These are phyloP conservation scores for Holacanthella duospinosa DNA, from an alignment of 2,888 invertebrate species.

Conservation along the genomic window DNA sequence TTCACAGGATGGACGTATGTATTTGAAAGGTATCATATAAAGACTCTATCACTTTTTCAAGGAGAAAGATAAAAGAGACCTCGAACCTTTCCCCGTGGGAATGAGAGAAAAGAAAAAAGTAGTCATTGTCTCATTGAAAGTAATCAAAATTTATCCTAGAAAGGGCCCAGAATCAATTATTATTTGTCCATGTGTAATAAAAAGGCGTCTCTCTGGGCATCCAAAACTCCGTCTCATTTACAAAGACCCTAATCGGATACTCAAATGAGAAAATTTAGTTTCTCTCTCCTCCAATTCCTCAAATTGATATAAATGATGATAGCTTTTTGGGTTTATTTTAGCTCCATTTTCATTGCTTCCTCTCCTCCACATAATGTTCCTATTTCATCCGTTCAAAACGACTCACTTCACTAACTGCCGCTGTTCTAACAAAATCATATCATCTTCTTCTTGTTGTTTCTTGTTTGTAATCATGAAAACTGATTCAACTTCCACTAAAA, in stretches of 20 bases:
- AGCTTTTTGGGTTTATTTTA: slow-evolving; percentile 21
- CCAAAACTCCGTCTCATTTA: background rate
- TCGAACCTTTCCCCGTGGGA: background rate
- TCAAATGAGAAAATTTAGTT: background rate
- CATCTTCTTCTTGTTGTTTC: background rate
- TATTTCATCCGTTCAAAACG: no score
- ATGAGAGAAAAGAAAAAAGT: background rate
- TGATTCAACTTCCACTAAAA: background rate
- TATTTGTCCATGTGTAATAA: slow-evolving; percentile 4
- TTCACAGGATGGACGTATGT: no score
- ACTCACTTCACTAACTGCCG: no score
- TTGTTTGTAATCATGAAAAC: background rate
- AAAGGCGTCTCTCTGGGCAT: background rate
- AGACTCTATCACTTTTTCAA: no score
- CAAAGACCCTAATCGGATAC: background rate
- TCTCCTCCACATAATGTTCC: background rate
- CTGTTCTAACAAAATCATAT: background rate
- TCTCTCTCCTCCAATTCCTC: slow-evolving; percentile 6
- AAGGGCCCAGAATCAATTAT: background rate
- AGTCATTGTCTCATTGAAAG: background rate
- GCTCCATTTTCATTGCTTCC: background rate
- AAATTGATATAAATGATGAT: slow-evolving; percentile 38
- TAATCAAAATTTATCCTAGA: background rate
- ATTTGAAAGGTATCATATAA: no score
- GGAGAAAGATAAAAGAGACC: no score